phyloP scores from a whole-genome alignment of 2,113 vertebrate genomes.

The Oncorhynchus masou region DNA sequence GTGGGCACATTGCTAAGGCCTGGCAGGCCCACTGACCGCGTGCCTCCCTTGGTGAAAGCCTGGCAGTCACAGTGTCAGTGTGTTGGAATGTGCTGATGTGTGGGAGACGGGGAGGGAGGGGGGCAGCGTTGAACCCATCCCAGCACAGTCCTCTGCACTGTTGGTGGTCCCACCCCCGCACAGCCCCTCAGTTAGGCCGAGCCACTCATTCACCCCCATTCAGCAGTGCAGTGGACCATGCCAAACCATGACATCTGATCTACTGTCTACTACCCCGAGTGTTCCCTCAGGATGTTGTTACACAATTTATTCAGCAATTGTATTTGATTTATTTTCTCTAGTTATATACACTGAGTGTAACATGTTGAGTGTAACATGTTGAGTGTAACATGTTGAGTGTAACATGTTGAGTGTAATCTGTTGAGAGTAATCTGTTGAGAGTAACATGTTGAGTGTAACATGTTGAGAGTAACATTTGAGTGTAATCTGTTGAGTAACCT shows the following conservation, averaged over 20 bases:
- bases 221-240: background rate
- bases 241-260: background rate
- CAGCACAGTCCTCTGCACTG: background rate
- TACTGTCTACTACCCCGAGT: background rate
- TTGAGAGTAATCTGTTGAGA: no score
- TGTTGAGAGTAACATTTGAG: no score
- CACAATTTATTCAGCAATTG: background rate
- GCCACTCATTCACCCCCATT: background rate
- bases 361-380: no score
- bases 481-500: background rate
- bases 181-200: background rate
- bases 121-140: conserved; percentile 1
- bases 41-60: conserved; percentile 41
- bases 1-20: background rate
- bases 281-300: background rate
- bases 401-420: no score
- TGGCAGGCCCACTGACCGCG: conserved; percentile 30
- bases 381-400: no score
- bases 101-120: conserved; percentile 20
- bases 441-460: no score
- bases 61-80: conserved; percentile 64
- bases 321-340: background rate
- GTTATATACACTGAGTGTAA: background rate
- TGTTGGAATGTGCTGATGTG: conserved; percentile 73
- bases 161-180: background rate